Evolutionary conservation across 2,888 invertebrate genomes (phyloP).

Genomic region (Antitype chi): DNA sequence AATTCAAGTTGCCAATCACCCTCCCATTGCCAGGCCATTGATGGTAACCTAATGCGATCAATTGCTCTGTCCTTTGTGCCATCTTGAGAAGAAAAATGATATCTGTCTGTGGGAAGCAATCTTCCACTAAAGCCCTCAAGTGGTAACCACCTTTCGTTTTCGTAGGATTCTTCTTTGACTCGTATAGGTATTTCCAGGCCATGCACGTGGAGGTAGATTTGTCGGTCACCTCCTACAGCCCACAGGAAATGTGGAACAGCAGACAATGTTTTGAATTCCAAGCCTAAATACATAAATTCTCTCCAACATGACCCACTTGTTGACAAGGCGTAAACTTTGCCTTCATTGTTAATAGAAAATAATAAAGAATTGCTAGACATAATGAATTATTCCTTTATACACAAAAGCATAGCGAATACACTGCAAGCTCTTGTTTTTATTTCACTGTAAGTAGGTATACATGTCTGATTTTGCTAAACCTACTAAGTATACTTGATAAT

Average conservation of each 20-base stretch:
- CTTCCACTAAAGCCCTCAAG: constrained; percentile 96
- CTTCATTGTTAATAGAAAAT: constrained; percentile 96
- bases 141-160: constrained; percentile 98
- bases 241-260: constrained; percentile 96
- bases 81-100: constrained; percentile 96
- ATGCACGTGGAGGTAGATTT: constrained; percentile 97
- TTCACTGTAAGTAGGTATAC: constrained; percentile 7
- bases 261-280: constrained; percentile 97
- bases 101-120: constrained; percentile 96
- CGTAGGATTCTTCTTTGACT: constrained; percentile 97
- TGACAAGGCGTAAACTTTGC: constrained; percentile 95
- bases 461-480: not conserved
- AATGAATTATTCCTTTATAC: constrained; percentile 48
- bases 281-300: constrained; percentile 95
- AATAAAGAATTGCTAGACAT: constrained; percentile 93
- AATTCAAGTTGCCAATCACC: constrained; percentile 97
- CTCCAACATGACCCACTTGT: constrained; percentile 96
- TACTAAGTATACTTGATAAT: not conserved
- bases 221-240: constrained; percentile 98
- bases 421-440: constrained; percentile 23
- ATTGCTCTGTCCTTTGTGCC: constrained; percentile 95
- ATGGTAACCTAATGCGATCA: constrained; percentile 96
- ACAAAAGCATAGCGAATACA: constrained; percentile 29
- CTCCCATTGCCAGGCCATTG: constrained; percentile 99
- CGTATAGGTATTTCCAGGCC: constrained; percentile 97